Evolutionary conservation across 2,797 vertebrate species (phyloP), one percentile per base, ranked within the genome.

Genomic region (Peromyscus nudipes): DNA sequence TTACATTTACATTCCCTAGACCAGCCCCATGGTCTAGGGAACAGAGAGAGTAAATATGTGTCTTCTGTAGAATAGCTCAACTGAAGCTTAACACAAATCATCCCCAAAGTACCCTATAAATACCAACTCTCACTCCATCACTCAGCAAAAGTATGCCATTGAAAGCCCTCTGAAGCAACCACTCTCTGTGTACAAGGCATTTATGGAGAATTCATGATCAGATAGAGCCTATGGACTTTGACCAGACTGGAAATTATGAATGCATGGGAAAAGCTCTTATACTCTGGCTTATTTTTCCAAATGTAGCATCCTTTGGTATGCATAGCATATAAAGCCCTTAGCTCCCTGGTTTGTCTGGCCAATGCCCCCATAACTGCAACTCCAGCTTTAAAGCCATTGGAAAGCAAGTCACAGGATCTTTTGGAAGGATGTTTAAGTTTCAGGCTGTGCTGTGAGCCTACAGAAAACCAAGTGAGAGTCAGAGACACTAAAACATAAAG

Each of bases 21-120:
- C 23, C 27, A n/a, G 91, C 89, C 73, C 65, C 55, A 14, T 81
- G 89, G 40, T 96, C 73, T 80, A 89, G 17, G 37, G 64, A 64
- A 12, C 65, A 8, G 7, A 77, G 80, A 76, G 80, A 76, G 6
- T 64, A 91, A 87, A 93, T 83, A 65, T 76, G 91, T 94, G 77
- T 90, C 81, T 90, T 95, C 75, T 7, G 17, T 37, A 93, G 49
- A 96, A 92, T 57, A 67, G 90, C 62, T 96, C 76, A 82, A 75
- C 87, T 91, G 91, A 91, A 73, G 40, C 55, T 73, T 89, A 80
- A 89, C 75, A 95, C 64, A 95, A 77, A 96, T 94, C 64, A 65
- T 94, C 86, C 97, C 94, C 81, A 95, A 97, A 88, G 31, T 46
- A 88, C 62, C 91, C 83, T 64, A 57, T 77, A 95, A 92, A 96